Percentiles rank a stretch among this genome's conserved stretches.
Evolutionary conservation across 2,888 invertebrate species (phyloP).

Genomic region (Azorinus chamasolen): DNA sequence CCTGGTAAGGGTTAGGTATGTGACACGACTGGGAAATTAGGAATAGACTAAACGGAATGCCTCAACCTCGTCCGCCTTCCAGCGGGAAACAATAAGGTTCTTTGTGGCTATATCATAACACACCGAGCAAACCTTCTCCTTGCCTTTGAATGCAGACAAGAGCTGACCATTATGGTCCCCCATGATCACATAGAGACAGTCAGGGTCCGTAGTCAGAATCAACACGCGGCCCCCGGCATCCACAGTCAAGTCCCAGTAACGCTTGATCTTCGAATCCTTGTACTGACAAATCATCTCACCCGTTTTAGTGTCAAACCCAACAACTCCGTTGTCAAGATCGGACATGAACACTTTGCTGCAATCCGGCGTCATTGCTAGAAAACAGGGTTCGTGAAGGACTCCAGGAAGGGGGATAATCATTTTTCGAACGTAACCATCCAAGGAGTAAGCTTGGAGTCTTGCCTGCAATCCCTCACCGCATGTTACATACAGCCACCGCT

Average conservation of each 20-base stretch:
- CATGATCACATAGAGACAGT: conserved; percentile 42
- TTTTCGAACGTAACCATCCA: conserved; percentile 51
- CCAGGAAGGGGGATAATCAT: conserved; percentile 50
- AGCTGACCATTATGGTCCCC: conserved; percentile 57
- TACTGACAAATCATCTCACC: conserved; percentile 53
- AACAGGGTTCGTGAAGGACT: conserved; percentile 50
- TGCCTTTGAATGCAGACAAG: conserved; percentile 35
- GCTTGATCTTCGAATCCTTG: conserved; percentile 48
- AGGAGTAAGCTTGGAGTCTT: conserved; percentile 45
- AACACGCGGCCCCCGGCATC: conserved; percentile 37
- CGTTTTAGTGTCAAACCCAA: conserved; percentile 52
- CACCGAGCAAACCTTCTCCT: conserved; percentile 47
- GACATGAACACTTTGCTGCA: conserved; percentile 41
- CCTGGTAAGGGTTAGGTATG: no score
- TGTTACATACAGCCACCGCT: conserved; percentile 50
- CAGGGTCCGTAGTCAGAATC: conserved; percentile 54
- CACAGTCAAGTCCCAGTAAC: conserved; percentile 50
- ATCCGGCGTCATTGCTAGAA: conserved; percentile 38
- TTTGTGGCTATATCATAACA: conserved; percentile 32
- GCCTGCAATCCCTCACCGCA: conserved; percentile 43
- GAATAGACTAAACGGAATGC: conserved; percentile 25
- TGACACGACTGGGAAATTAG: no score
- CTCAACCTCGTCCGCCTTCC: conserved; percentile 51
- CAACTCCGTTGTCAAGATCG: conserved; percentile 50
- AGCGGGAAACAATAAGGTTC: conserved; percentile 43